These are phyloP conservation scores for Cosmia trapezina DNA, from an alignment of 2,888 invertebrate species.

Conservation along the genomic window DNA sequence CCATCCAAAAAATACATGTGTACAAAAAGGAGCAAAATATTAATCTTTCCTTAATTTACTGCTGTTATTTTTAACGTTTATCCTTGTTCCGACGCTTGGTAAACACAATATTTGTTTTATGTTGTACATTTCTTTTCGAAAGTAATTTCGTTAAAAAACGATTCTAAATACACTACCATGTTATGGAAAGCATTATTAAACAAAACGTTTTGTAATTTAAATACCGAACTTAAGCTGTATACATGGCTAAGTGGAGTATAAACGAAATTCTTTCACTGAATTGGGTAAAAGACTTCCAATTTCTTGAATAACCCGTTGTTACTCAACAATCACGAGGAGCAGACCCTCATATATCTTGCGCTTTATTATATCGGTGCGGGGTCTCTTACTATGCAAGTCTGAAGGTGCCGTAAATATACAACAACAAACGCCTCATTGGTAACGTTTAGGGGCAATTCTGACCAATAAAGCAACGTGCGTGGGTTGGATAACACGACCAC, in stretches of 20 bases:
- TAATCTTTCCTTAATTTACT: conserved; percentile 53
- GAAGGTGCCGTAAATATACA: conserved; percentile 86
- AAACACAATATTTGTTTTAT: conserved; percentile 53
- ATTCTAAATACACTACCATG: conserved; percentile 32
- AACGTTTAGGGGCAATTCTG: conserved; percentile 89
- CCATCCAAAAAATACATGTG: conserved; percentile 27
- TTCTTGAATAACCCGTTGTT: conserved; percentile 69
- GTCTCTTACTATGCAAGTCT: conserved; percentile 77
- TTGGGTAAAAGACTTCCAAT: conserved; percentile 70
- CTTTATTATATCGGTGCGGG: conserved; percentile 81
- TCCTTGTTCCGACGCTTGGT: conserved; percentile 46
- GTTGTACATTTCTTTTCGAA: conserved; percentile 40
- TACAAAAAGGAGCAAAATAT: conserved; percentile 34
- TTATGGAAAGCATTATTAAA: conserved; percentile 33
- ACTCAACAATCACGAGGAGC: conserved; percentile 68
- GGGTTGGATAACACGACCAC: conserved; percentile 81
- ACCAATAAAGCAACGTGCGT: conserved; percentile 88
- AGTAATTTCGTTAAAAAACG: conserved; percentile 59
- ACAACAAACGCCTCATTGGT: conserved; percentile 88
- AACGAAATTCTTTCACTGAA: conserved; percentile 67
- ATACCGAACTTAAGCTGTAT: conserved; percentile 39
- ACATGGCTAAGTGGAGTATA: conserved; percentile 34
- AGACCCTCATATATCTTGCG: conserved; percentile 79
- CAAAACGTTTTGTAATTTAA: conserved; percentile 57
- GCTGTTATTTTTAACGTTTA: conserved; percentile 55